Base-by-base conservation (phyloP, 2,888 invertebrate genomes). In the Drosophila meridionalis region DNA sequence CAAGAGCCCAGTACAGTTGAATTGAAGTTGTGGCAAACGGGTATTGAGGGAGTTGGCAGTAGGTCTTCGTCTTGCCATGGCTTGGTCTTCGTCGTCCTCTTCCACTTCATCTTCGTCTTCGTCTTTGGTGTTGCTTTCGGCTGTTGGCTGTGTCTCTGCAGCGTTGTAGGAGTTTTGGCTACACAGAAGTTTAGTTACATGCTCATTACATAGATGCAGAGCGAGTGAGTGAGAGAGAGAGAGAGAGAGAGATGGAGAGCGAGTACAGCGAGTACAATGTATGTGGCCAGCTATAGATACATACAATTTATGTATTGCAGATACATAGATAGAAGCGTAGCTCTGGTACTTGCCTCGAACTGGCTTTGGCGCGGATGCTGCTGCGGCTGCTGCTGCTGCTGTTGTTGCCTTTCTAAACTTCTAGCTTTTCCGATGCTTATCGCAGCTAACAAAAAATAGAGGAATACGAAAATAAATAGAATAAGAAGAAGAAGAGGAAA, bases 261-360 rank as follows among this genome's bases (percentile, higher is more conserved):
- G 34, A 68, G 30, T 62, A 55, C 36, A 57, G 58, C 48, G 65
- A 57, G 70, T 75, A 82, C 69, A 83, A 42, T 78, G 73, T 69
- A 74, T 71, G 69, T 77, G 71, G 71, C 71, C 66, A 71, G 66
- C 80, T 75, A 82, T 78, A 86, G 88, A 86, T 85, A 88, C 85
- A 88, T 83, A 85, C 88, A 85, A 85, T 86, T 86, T 86, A 86
- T 86, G 87, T 88, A 83, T 84, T 82, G 84, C 89, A 80, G 87
- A 86, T 86, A 88, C 88, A 86, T 83, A 86, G 82, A 86, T 83
- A 78, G 77, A 73, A 75, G 65, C 58, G 43, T 50, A 69, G 76
- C 69, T 65, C 56, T 56, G 47, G 52, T 65, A 53, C 78, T 76
- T 69, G 80, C 63, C 60, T 69, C 55, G 53, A 57, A 62, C 69